phyloP scores from a whole-genome alignment of 2,888 invertebrate species.

The Eupeodes luniger region DNA sequence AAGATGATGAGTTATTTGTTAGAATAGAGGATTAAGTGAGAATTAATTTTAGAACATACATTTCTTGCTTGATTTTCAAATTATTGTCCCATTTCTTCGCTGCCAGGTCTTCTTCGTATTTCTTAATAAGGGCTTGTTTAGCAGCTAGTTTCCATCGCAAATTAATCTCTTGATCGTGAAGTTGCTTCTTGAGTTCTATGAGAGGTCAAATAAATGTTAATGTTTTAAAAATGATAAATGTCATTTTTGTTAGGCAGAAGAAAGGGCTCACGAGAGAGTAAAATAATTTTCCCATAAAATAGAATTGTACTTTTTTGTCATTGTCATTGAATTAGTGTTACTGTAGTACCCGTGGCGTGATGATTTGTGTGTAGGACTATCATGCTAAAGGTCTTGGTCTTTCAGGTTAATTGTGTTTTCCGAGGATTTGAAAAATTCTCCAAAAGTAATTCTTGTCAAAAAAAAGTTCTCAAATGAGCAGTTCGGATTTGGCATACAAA shows the following conservation, averaged over 20 bases:
- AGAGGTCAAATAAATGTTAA: background rate
- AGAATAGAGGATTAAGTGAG: background rate
- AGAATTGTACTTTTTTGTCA: too few relatives aligned
- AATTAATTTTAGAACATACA: slow-evolving; percentile 67
- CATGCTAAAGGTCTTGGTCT: too few relatives aligned
- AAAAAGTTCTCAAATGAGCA: background rate
- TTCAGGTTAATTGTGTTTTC: too few relatives aligned
- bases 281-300: too few relatives aligned
- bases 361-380: too few relatives aligned
- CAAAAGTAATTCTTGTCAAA: background rate
- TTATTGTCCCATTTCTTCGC: slow-evolving; percentile 79
- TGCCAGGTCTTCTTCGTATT: slow-evolving; percentile 79
- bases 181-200: slow-evolving; percentile 76
- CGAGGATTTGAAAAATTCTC: too few relatives aligned
- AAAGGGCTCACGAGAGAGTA: too few relatives aligned
- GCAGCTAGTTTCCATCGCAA: slow-evolving; percentile 78
- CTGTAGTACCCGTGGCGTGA: too few relatives aligned
- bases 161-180: slow-evolving; percentile 77
- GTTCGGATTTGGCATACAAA: too few relatives aligned
- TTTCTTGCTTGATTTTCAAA: slow-evolving; percentile 78
- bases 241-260: too few relatives aligned
- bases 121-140: slow-evolving; percentile 78
- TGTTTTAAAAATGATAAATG: background rate
- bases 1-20: background rate
- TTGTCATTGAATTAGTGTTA: too few relatives aligned